A percentile compares a stretch with the other conserved stretches of the same genome.
Conservation (phyloP, 2,888 invertebrate genomes). For the Ferrisia virgata region DNA sequence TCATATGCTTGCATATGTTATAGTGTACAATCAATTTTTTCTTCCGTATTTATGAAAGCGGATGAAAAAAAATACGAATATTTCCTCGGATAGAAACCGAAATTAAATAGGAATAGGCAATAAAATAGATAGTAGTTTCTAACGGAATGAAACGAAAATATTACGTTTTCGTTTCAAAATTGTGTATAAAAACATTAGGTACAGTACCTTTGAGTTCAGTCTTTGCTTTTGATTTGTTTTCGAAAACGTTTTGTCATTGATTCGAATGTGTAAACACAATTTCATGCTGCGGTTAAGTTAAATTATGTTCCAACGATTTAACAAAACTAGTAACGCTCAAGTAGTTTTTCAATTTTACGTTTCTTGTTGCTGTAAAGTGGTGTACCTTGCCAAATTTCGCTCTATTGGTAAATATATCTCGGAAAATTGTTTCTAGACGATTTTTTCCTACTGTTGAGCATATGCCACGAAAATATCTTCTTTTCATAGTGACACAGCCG, state of each 20-base stretch:
- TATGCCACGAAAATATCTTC: background rate
- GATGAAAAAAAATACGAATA: background rate
- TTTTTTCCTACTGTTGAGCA: background rate
- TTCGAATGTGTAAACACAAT: constrained; percentile 32
- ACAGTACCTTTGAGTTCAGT: background rate
- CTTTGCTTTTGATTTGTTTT: constrained; percentile 12
- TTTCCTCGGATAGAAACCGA: background rate
- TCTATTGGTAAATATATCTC: constrained; percentile 33
- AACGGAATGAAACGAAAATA: background rate
- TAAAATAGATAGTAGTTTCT: too few relatives aligned
- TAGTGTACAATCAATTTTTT: too few relatives aligned
- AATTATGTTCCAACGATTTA: constrained; percentile 24
- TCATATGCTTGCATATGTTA: too few relatives aligned
- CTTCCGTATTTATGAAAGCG: too few relatives aligned
- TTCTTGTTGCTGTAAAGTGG: background rate
- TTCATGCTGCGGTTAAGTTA: background rate
- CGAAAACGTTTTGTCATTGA: constrained; percentile 22
- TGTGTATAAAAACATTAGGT: background rate
- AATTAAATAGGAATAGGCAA: too few relatives aligned
- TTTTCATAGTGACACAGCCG: background rate
- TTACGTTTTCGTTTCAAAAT: background rate
- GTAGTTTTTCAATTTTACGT: constrained; percentile 14
- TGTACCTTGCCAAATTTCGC: constrained; percentile 7
- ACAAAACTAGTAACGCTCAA: constrained; percentile 21
- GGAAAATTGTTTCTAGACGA: constrained; percentile 27